Evolutionary conservation across 1,140 invertebrate species (phyloP).

Genomic region (Cataglyphis hispanica): DNA sequence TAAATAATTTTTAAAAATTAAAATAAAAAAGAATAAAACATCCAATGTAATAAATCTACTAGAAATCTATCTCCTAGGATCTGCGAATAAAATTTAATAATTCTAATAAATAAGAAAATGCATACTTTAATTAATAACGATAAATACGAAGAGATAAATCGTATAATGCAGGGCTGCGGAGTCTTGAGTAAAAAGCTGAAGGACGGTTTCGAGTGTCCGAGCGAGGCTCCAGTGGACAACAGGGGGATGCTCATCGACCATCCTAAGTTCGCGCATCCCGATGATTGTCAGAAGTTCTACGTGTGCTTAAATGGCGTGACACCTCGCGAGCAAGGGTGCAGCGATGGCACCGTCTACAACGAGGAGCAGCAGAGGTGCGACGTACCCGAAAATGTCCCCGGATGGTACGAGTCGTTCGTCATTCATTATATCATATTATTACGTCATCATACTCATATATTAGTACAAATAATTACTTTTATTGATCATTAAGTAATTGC

Average conservation of each 20-base stretch:
- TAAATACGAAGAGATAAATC: slow-evolving; percentile 1
- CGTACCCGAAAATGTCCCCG: slow-evolving; percentile 94
- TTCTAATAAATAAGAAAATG: too few relatives aligned
- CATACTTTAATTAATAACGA: not conserved
- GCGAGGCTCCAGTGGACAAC: slow-evolving; percentile 89
- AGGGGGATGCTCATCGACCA: slow-evolving; percentile 92
- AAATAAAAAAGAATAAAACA: not conserved
- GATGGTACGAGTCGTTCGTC: slow-evolving; percentile 89
- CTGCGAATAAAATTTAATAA: too few relatives aligned
- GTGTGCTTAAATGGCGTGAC: slow-evolving; percentile 95
- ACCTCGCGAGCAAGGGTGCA: slow-evolving; percentile 94
- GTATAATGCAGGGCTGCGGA: slow-evolving; percentile 80
- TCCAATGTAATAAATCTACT: not conserved
- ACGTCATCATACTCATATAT: not conserved
- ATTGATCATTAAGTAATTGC: not conserved
- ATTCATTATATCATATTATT: not conserved
- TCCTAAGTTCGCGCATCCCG: slow-evolving; percentile 94
- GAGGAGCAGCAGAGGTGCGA: slow-evolving; percentile 93
- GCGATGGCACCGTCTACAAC: slow-evolving; percentile 95
- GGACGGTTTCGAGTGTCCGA: slow-evolving; percentile 94
- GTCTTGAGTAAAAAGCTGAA: slow-evolving; percentile 88
- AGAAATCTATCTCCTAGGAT: not conserved
- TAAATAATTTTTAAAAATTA: not conserved
- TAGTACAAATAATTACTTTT: not conserved
- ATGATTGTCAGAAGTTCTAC: slow-evolving; percentile 95